phyloP scores from a whole-genome alignment of 53 echinoderm and acorn worm species.

The Actinopyga echinites region DNA sequence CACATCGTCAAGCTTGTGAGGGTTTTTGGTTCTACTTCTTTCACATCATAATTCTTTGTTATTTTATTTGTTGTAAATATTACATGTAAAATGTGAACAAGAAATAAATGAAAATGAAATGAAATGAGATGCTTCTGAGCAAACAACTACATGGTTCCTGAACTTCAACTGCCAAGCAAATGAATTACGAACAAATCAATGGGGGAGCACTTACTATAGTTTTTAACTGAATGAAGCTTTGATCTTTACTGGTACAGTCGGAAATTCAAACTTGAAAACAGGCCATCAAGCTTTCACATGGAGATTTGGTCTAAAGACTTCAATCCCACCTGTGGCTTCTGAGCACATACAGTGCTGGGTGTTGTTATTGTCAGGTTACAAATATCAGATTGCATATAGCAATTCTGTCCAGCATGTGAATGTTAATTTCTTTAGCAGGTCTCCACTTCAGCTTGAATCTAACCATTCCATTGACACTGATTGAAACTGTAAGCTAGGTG shows the following conservation, averaged over 20 bases:
- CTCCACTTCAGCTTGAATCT: neutral
- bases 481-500: neutral
- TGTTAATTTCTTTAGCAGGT: constrained; percentile 26
- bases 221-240: constrained; percentile 27
- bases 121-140: constrained; percentile 24
- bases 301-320: constrained; percentile 32
- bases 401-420: neutral
- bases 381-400: constrained; percentile 24
- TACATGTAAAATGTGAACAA: too few species aligned
- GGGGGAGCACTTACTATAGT: constrained; percentile 19
- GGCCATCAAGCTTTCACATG: constrained; percentile 35
- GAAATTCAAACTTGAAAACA: constrained; percentile 2
- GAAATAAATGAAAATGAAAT: too few species aligned
- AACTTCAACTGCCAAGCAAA: neutral
- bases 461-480: neutral
- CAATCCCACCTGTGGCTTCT: constrained; percentile 29
- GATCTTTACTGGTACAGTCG: constrained; percentile 24
- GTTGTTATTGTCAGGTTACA: constrained; percentile 22
- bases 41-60: too few species aligned
- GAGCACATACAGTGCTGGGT: constrained; percentile 39
- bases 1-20: too few species aligned
- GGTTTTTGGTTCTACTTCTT: too few species aligned
- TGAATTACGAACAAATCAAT: constrained; percentile 18
- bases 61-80: too few species aligned
- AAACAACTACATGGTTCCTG: constrained; percentile 34